Percentiles rank a stretch among this genome's conserved stretches.
Evolutionary conservation across 2,797 vertebrate genomes (phyloP).

Genomic region (Galaxias olidus): DNA sequence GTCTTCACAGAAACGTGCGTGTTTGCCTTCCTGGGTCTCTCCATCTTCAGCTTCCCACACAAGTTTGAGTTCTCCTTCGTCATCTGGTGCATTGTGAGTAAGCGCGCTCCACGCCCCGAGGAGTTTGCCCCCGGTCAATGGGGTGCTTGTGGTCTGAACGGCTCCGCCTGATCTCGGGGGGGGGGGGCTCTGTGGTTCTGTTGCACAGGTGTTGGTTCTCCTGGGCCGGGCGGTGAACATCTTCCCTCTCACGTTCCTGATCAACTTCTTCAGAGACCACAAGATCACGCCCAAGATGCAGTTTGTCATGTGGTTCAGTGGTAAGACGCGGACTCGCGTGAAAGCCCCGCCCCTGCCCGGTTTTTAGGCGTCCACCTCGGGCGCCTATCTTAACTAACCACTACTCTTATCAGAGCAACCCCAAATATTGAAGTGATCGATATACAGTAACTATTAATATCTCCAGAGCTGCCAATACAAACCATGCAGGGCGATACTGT

Average conservation of each 20-base stretch:
- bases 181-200: slow-evolving; percentile 12
- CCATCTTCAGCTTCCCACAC: slow-evolving; percentile 99
- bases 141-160: background rate
- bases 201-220: slow-evolving; percentile 86
- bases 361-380: too few species aligned
- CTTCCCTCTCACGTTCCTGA: slow-evolving; percentile 93
- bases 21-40: slow-evolving; percentile 97
- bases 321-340: slow-evolving; percentile 72
- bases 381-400: too few species aligned
- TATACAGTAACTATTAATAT: too few species aligned
- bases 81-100: slow-evolving; percentile 99
- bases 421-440: too few species aligned
- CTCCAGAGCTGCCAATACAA: too few species aligned
- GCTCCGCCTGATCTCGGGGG: background rate
- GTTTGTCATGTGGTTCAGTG: slow-evolving; percentile 99
- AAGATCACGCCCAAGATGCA: slow-evolving; percentile 99
- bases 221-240: slow-evolving; percentile 95
- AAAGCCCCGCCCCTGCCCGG: too few species aligned
- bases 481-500: too few species aligned
- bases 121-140: background rate
- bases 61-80: slow-evolving; percentile 99
- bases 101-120: background rate
- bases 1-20: slow-evolving; percentile 89
- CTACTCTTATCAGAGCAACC: too few species aligned
- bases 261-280: slow-evolving; percentile 97